These are phyloP conservation scores for Argyrosomus japonicus DNA, from an alignment of 2,113 vertebrate genomes.

Conservation along the genomic window DNA sequence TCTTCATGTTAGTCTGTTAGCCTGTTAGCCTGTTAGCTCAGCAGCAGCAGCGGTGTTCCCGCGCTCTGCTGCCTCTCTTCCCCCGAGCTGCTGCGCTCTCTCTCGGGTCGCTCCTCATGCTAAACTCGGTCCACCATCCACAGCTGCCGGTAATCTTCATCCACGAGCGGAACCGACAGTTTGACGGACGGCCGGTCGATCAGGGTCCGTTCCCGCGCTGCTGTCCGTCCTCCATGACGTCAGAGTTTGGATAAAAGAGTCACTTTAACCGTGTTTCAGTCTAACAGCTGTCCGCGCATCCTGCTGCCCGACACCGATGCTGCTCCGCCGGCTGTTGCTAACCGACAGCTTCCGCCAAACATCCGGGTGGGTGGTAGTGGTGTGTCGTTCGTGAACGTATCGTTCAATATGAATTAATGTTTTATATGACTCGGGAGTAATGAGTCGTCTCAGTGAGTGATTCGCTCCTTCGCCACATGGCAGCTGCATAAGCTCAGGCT, in stretches of 20 bases:
- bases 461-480: too few relatives aligned
- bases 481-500: too few relatives aligned
- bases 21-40: conserved; percentile 23
- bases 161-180: background rate
- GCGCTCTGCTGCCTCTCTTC: background rate
- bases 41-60: background rate
- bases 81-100: background rate
- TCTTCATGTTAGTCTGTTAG: conserved; percentile 28
- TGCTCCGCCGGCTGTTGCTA: conserved; percentile 21
- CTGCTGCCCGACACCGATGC: background rate
- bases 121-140: background rate
- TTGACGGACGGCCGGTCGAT: background rate
- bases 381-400: too few relatives aligned
- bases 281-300: conserved; percentile 45
- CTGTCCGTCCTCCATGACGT: background rate
- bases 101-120: background rate
- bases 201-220: background rate
- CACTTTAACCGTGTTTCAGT: background rate
- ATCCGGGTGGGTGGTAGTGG: conserved; percentile 32
- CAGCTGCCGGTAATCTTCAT: background rate
- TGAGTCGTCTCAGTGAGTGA: too few relatives aligned
- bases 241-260: background rate
- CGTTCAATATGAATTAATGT: too few relatives aligned
- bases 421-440: too few relatives aligned
- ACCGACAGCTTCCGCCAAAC: conserved; percentile 33